Evolutionary conservation across 1,140 invertebrate genomes (phyloP), one percentile per base, ranked within the genome.

Genomic region (Saxidomus purpurata): DNA sequence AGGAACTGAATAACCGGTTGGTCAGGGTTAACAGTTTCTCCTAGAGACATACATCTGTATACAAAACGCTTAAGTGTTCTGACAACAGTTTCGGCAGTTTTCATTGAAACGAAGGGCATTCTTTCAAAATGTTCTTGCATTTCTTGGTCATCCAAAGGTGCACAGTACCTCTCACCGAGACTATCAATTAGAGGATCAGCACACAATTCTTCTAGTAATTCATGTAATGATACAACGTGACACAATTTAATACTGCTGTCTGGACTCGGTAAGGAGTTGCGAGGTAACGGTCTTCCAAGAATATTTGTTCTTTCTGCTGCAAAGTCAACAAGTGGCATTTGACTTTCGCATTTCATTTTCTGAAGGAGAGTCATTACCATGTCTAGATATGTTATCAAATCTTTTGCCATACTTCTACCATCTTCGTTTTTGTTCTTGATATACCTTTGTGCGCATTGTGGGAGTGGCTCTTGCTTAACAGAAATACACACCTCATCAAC

Each of bases 191-290:
- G 47, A 15, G 74, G 49, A 43, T 87, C 76, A 22, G 34, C 85
- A 77, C 76, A 67, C n/a, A 87, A 9, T 61, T 87, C 85, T 79
- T 87, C 85, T 40, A 87, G 59, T 2, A 87, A 19, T 47, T 63
- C 76, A 61, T 87, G 85, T 38, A 87, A 49, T 17, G 52, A 63
- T 1, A 87, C 59, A 22, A 87, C 11, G 47, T 87, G 85, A 34
- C 74, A 43, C 15, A 87, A 17, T 77, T 47, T 67, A 0, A 87
- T 4, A 47, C 52, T 67, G 34, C 43, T 34, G 8, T 77, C 71
- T 11, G 52, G 83, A 59, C 47, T 59, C 38, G 83, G 69, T 49
- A 86, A 61, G 19, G 36, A 67, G 8, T 11, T 61, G 43, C n/a
- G n/a, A 52, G 71, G 49, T 28, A 86, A 86, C 0, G 25, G 25